Base-by-base conservation (phyloP, 1,140 invertebrate species). In the Harlomillsia oculata region DNA sequence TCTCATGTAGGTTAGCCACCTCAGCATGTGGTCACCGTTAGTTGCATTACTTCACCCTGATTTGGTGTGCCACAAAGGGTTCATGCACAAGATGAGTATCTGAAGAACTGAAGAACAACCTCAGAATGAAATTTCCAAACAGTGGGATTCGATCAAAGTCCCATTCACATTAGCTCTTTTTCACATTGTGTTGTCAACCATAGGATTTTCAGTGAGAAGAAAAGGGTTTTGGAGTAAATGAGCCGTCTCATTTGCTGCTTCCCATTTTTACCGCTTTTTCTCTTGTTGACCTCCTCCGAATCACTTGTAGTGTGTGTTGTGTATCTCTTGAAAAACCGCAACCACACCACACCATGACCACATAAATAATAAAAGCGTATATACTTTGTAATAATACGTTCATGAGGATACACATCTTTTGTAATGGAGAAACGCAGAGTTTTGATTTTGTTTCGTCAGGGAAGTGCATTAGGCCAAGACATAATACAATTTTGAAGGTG, bases 171-270 rank as follows among this genome's bases (percentile, higher is more conserved):
- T n/a, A n/a, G n/a, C n/a, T n/a, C n/a, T n/a, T n/a, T n/a, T n/a
- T n/a, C n/a, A n/a, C 41, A 52, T 58, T 58, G 49, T 58, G 18
- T 18, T 53, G 34, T 58, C 56, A 46, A 58, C 49, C 53, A 50
- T 58, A 50, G 55, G 56, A 58, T 20, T 45, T 51, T 52, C 14
- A 29, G 30, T 32, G 30, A 37, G 39, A 46, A 43, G 6, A 51
- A 56, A 34, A 29, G 26, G 32, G 37, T 48, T 34, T 39, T 18
- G 40, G 26, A 36, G 32, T 56, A 56, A 56, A 56, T 56, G 54
- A 56, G 54, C 46, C 54, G 40, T 41, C 16, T 56, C 41, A 56
- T 49, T 13, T 51, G 18, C 3, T 20, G 30, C 30, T 28, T 41
- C 25, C 26, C 50, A 30, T 52, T 41, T 37, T 52, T 28, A 40